Evolutionary conservation across 2,113 vertebrate species (phyloP).

Genomic region (Nerophis ophidion): DNA sequence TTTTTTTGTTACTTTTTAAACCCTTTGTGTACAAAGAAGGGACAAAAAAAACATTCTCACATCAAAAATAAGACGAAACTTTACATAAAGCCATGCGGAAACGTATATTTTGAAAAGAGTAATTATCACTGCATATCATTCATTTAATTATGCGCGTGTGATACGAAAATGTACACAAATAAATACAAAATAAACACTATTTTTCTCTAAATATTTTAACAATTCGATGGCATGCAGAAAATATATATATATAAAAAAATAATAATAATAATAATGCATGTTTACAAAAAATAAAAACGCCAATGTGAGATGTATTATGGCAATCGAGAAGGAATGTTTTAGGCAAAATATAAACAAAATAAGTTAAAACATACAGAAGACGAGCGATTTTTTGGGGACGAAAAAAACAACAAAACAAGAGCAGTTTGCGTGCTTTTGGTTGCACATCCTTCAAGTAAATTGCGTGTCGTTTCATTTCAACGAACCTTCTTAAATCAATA

Average conservation of each 20-base stretch:
- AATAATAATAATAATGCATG: constrained; percentile 54
- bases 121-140: background rate
- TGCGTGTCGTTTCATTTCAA: constrained; percentile 18
- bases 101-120: constrained; percentile 40
- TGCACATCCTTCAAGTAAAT: constrained; percentile 59
- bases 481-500: constrained; percentile 28
- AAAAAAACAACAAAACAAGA: background rate
- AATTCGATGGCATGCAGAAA: constrained; percentile 58
- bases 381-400: constrained; percentile 6
- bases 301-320: constrained; percentile 64
- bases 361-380: constrained; percentile 62
- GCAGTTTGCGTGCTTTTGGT: constrained; percentile 28
- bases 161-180: constrained; percentile 61
- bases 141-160: constrained; percentile 20
- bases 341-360: constrained; percentile 62
- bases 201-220: constrained; percentile 36
- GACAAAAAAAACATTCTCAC: constrained; percentile 42
- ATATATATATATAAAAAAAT: constrained; percentile 53
- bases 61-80: constrained; percentile 50
- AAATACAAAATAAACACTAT: constrained; percentile 50
- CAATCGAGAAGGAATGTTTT: constrained; percentile 49
- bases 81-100: constrained; percentile 59
- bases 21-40: constrained; percentile 28
- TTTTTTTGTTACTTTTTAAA: constrained; percentile 25
- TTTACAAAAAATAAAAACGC: constrained; percentile 73